Conservation (phyloP, 1,140 invertebrate genomes). For the Bombus difficillimus region DNA sequence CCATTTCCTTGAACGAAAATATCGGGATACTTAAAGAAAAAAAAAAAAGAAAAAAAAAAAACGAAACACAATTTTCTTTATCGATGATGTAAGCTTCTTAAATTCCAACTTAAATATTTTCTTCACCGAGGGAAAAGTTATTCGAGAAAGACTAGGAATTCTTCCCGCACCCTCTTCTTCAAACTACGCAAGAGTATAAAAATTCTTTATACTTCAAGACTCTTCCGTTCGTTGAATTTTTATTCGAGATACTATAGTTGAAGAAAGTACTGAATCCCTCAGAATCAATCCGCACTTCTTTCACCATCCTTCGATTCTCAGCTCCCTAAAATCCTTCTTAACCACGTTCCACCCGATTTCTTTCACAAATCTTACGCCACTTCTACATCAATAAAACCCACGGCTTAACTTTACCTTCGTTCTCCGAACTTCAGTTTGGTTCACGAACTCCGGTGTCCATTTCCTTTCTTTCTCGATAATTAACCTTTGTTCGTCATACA, state of each 20-base stretch:
- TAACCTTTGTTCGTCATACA: background rate
- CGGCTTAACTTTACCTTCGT: background rate
- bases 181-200: background rate
- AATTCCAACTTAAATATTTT: background rate
- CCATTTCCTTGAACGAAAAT: background rate
- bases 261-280: background rate
- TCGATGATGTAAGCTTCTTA: background rate
- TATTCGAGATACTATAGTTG: background rate
- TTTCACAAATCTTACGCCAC: background rate
- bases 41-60: background rate
- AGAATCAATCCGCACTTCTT: background rate
- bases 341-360: constrained; percentile 2
- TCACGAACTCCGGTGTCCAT: background rate
- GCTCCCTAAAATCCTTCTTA: background rate
- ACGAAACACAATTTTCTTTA: background rate
- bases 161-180: background rate
- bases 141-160: background rate
- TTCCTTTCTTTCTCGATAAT: background rate
- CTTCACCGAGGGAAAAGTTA: background rate
- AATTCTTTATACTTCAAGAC: background rate
- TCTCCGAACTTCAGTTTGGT: background rate
- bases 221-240: background rate
- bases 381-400: background rate
- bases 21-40: background rate
- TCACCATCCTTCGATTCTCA: background rate